These are phyloP conservation scores for Branchinecta sandiegonensis DNA, from an alignment of 2,888 invertebrate species.

Conservation along the genomic window DNA sequence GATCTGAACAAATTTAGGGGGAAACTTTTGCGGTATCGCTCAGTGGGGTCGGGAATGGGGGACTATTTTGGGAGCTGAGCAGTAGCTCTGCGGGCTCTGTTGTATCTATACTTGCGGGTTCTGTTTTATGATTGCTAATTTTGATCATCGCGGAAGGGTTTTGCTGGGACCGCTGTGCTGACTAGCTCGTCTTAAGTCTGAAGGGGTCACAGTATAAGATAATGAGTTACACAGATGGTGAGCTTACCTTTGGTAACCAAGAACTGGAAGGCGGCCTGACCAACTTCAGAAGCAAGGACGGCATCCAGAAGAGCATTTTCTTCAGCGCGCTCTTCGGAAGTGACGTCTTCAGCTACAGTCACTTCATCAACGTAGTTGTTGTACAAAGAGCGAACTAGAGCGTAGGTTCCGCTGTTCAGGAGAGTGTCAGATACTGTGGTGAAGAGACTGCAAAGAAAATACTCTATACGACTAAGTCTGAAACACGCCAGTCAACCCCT, in stretches of 20 bases:
- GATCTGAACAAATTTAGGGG: no score
- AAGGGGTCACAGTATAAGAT: not conserved
- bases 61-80: no score
- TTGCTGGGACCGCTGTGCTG: no score
- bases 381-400: slow-evolving; percentile 53
- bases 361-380: slow-evolving; percentile 73
- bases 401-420: slow-evolving; percentile 43
- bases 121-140: no score
- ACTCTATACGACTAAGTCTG: no score
- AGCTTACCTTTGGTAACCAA: slow-evolving; percentile 42
- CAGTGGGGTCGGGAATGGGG: no score
- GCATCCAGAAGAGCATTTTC: slow-evolving; percentile 64
- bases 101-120: no score
- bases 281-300: slow-evolving; percentile 57
- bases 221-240: not conserved
- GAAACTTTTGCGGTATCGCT: no score
- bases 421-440: slow-evolving; percentile 19
- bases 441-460: slow-evolving; percentile 44
- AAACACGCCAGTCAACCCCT: no score
- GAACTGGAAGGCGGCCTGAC: slow-evolving; percentile 54
- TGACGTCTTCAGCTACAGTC: slow-evolving; percentile 57
- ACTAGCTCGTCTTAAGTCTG: no score
- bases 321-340: slow-evolving; percentile 53
- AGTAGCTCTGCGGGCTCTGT: no score
- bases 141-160: no score